Conservation (phyloP, 2,888 invertebrate genomes). For the Nycteola revayana region DNA sequence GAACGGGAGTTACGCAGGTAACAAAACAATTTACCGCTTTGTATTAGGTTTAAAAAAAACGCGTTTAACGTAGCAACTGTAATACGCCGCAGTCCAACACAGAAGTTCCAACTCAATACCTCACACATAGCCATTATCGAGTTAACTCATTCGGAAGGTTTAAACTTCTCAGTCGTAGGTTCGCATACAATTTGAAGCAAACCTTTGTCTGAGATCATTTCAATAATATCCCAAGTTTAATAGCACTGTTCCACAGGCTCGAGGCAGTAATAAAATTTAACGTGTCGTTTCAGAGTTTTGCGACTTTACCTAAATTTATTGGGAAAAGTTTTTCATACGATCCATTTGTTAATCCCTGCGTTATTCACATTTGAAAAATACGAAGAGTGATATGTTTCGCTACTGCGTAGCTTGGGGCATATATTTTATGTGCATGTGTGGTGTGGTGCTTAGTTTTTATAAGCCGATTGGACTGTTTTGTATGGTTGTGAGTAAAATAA, state of each 20-base stretch:
- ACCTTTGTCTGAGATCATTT: constrained; percentile 70
- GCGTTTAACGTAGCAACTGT: too few species aligned
- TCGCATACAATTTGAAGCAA: constrained; percentile 50
- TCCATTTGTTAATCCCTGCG: constrained; percentile 63
- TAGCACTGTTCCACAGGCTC: constrained; percentile 52
- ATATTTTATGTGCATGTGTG: constrained; percentile 17
- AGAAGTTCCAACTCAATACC: constrained; percentile 22
- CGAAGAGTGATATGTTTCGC: constrained; percentile 39
- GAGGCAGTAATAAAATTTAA: constrained; percentile 71
- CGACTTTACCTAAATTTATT: constrained; percentile 66
- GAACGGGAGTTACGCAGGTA: too few species aligned
- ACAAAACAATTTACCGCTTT: too few species aligned
- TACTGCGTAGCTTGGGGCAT: constrained; percentile 13
- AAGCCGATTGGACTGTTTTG: too few species aligned
- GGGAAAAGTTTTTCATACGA: constrained; percentile 64
- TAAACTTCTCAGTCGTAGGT: constrained; percentile 45
- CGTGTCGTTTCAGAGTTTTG: constrained; percentile 66
- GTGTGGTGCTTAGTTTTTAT: too few species aligned
- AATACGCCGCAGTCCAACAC: constrained; percentile 12
- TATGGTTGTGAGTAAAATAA: too few species aligned
- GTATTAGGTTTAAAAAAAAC: too few species aligned
- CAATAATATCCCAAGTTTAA: constrained; percentile 75
- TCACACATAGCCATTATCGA: constrained; percentile 22
- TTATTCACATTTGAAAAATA: constrained; percentile 45
- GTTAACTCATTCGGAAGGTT: constrained; percentile 39